These are phyloP conservation scores for Poeciliopsis retropinna DNA, from an alignment of 2,113 vertebrate genomes.

Conservation along the genomic window DNA sequence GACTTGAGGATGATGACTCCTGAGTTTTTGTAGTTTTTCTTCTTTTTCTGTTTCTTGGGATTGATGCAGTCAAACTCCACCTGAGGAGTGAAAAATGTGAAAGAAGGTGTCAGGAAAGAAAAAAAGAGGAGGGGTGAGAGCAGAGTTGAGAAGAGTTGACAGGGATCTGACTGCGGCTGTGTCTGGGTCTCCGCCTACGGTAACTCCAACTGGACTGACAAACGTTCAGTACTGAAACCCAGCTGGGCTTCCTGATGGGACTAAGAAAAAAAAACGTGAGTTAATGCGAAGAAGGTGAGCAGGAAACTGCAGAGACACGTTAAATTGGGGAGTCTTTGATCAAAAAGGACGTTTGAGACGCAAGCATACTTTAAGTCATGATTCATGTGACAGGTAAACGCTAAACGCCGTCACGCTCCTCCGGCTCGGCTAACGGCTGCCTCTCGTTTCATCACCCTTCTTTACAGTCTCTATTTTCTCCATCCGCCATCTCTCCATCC, in stretches of 20 bases:
- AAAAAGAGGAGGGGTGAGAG: constrained; percentile 6
- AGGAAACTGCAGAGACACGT: constrained; percentile 13
- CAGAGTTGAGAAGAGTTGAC: constrained; percentile 10
- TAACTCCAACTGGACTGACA: constrained; percentile 16
- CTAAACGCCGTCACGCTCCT: constrained; percentile 58
- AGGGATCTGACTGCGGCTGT: constrained; percentile 2
- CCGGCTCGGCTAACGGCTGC: constrained; percentile 48
- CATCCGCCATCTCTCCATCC: constrained; percentile 18
- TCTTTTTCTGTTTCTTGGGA: constrained; percentile 98
- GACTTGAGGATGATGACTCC: constrained; percentile 91
- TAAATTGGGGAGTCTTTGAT: constrained; percentile 10
- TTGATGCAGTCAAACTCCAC: constrained; percentile 97
- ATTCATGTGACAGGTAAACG: constrained; percentile 47
- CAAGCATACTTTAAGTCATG: constrained; percentile 22
- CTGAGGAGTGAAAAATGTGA: constrained; percentile 68
- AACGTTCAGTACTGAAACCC: background rate
- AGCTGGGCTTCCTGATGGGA: background rate
- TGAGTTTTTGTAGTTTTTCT: constrained; percentile 97
- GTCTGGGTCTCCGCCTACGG: constrained; percentile 5
- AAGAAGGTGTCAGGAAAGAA: background rate
- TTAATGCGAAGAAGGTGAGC: background rate
- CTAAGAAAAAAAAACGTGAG: background rate
- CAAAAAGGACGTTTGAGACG: constrained; percentile 15
- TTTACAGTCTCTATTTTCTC: constrained; percentile 13
- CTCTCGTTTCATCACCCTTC: constrained; percentile 58